phyloP scores from a whole-genome alignment of 1,140 invertebrate species.

The Sitodiplosis mosellana region DNA sequence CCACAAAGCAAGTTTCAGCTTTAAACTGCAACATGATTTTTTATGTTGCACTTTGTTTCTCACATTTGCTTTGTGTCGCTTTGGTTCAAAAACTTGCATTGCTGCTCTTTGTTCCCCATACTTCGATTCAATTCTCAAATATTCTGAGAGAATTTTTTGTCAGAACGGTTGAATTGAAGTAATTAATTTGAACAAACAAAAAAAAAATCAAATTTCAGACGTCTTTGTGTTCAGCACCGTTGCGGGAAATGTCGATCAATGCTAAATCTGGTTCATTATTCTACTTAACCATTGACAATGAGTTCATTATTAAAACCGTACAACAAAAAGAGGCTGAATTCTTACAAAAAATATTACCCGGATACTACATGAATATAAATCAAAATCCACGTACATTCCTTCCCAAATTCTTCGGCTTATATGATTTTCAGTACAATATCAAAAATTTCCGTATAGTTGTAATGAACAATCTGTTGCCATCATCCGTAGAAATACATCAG shows the following conservation, averaged over 20 bases:
- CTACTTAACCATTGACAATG: constrained; percentile 95
- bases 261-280: constrained; percentile 99
- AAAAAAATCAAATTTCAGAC: constrained; percentile 46
- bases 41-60: too few relatives aligned
- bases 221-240: constrained; percentile 85
- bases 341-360: constrained; percentile 91
- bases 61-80: too few relatives aligned
- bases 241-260: constrained; percentile 92
- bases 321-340: constrained; percentile 99
- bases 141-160: too few relatives aligned
- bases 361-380: constrained; percentile 54
- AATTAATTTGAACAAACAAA: neutral
- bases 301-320: constrained; percentile 99
- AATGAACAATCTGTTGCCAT: constrained; percentile 99
- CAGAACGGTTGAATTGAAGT: neutral
- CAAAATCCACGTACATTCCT: constrained; percentile 95
- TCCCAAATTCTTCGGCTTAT: constrained; percentile 98
- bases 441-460: constrained; percentile 97
- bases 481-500: constrained; percentile 86
- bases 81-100: too few relatives aligned
- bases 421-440: constrained; percentile 97
- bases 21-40: too few relatives aligned
- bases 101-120: too few relatives aligned
- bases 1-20: too few relatives aligned
- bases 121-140: too few relatives aligned